phyloP scores from a whole-genome alignment of 2,113 vertebrate genomes.

The Nerophis lumbriciformis region DNA sequence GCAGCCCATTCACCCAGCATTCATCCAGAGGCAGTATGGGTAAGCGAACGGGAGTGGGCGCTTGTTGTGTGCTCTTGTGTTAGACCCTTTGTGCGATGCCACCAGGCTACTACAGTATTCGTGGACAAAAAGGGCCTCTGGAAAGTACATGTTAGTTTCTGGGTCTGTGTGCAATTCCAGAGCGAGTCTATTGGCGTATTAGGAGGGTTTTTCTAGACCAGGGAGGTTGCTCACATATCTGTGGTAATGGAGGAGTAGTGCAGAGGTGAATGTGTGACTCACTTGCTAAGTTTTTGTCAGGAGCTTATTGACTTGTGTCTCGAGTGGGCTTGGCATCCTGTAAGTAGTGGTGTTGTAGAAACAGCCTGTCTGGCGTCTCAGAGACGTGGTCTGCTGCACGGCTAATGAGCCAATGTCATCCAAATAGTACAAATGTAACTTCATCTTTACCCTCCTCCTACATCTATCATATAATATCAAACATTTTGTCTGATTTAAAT shows the following conservation, averaged over 20 bases:
- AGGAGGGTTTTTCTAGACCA: constrained; percentile 17
- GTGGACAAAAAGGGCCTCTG: constrained; percentile 56
- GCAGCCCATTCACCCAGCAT: constrained; percentile 89
- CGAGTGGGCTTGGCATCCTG: constrained; percentile 12
- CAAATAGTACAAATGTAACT: too few relatives aligned
- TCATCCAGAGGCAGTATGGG: constrained; percentile 95
- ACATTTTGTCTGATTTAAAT: too few relatives aligned
- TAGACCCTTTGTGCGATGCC: constrained; percentile 19
- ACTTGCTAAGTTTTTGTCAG: constrained; percentile 36
- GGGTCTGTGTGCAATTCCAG: constrained; percentile 43
- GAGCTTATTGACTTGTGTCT: constrained; percentile 19
- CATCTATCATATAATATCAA: too few relatives aligned
- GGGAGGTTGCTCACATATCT: constrained; percentile 46
- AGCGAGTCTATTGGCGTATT: constrained; percentile 48
- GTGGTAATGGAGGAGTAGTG: constrained; percentile 51
- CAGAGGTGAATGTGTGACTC: constrained; percentile 54
- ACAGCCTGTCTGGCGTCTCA: constrained; percentile 22
- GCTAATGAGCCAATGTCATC: constrained; percentile 33
- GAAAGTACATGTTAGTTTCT: constrained; percentile 57
- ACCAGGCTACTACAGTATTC: constrained; percentile 26
- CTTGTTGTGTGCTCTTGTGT: constrained; percentile 41
- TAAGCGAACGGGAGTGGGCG: constrained; percentile 75
- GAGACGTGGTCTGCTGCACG: constrained; percentile 27
- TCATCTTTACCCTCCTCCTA: too few relatives aligned
- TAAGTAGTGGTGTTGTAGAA: constrained; percentile 45